phyloP scores from a whole-genome alignment of 2,113 vertebrate genomes.

The Osmerus mordax region DNA sequence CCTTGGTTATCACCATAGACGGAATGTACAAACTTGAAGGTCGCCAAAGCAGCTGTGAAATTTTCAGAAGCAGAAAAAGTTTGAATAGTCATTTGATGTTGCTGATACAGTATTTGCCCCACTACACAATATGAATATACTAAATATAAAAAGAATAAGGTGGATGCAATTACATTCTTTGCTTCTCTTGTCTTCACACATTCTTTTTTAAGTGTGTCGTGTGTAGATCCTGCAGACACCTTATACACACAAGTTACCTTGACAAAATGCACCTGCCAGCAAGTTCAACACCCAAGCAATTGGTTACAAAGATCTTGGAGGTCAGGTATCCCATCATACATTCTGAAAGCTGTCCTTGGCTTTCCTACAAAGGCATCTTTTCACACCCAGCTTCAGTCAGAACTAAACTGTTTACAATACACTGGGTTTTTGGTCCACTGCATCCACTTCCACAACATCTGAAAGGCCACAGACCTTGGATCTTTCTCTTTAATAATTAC shows the following conservation, averaged over 20 bases:
- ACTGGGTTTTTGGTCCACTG: background rate
- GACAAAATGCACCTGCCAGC: background rate
- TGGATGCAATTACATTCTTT: no score
- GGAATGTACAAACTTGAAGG: slow-evolving; percentile 26
- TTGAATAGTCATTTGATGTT: no score
- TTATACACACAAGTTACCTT: no score
- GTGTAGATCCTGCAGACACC: no score
- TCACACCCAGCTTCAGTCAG: background rate
- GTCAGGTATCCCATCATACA: background rate
- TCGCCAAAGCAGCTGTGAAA: slow-evolving; percentile 3
- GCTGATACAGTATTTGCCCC: no score
- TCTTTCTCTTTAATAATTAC: no score
- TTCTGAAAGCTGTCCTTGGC: background rate
- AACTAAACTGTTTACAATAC: background rate
- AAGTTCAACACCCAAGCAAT: background rate
- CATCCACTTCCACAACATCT: background rate
- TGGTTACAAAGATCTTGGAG: no score
- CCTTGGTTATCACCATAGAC: slow-evolving; percentile 29
- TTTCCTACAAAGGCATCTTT: background rate
- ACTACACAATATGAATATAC: background rate
- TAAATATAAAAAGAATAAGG: background rate
- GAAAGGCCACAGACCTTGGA: no score
- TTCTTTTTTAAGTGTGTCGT: no score
- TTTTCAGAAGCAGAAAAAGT: background rate
- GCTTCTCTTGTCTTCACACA: no score